A percentile compares a stretch with the other conserved stretches of the same genome.
Conservation (phyloP, 1,140 invertebrate species). For the Pseudomyrmex concolor region DNA sequence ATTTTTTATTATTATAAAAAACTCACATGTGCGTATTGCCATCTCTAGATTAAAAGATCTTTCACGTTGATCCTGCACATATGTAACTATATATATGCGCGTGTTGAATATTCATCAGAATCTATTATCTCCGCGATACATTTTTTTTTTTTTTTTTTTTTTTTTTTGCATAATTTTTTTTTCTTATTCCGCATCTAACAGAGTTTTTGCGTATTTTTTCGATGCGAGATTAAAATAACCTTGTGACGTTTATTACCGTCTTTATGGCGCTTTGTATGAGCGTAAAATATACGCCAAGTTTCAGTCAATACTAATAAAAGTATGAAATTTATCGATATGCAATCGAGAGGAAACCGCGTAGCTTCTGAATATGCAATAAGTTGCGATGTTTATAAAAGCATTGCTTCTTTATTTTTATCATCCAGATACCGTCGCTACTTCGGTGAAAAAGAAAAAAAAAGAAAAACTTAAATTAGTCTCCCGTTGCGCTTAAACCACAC, state of each 20-base stretch:
- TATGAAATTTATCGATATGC: too few species aligned
- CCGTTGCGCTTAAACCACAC: neutral
- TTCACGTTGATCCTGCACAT: slow-evolving; percentile 26
- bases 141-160: slow-evolving; percentile 17
- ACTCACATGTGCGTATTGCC: neutral
- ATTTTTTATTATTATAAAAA: too few species aligned
- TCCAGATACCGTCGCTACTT: neutral
- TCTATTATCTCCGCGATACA: slow-evolving; percentile 23
- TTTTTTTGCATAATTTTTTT: slow-evolving; percentile 10
- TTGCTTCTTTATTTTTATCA: slow-evolving; percentile 7
- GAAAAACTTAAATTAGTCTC: slow-evolving; percentile 5
- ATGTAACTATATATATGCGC: neutral
- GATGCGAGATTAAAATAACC: slow-evolving; percentile 20
- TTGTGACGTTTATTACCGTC: slow-evolving; percentile 20
- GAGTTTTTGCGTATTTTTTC: slow-evolving; percentile 11
- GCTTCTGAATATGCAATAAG: neutral
- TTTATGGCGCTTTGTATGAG: slow-evolving; percentile 8
- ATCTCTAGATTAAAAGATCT: slow-evolving; percentile 45
- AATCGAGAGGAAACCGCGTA: too few species aligned
- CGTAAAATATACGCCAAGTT: slow-evolving; percentile 3
- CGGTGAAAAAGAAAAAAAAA: neutral
- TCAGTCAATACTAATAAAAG: neutral
- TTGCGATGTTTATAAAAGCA: slow-evolving; percentile 6
- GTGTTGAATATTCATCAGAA: slow-evolving; percentile 50
- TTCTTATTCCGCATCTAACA: neutral